Base-by-base conservation (phyloP, 2,888 invertebrate genomes). In the Trilocha varians region DNA sequence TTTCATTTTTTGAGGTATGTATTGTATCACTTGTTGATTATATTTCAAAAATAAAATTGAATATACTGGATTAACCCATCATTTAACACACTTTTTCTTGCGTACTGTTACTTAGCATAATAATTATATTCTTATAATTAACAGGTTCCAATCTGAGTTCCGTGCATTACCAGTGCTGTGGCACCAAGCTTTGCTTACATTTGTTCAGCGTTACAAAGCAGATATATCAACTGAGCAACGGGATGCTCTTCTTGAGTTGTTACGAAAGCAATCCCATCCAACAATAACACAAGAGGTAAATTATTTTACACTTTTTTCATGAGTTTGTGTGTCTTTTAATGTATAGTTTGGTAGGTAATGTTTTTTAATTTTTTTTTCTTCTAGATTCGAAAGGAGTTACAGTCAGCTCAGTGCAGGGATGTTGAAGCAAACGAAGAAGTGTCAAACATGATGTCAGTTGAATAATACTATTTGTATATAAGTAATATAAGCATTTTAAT, bases 171-270 rank as follows among this genome's bases (percentile, higher is more conserved):
- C 99, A 1, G 97, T 99, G 3, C 76, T 99, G 44, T 99, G 99
- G 99, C 98, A 99, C 77, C 99, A 99, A 74, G 91, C 96, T 34
- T 85, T 99, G 33, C 80, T 99, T 41, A 94, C 97, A 4, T 98
- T 99, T 86, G 93, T 93, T 1, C 97, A 99, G 78, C 89, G 97
- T 38, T 99, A 99, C 77, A 98, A 98, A 78, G 91, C 93, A 45
- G 97, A 98, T 71, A 91, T 99, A 50, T 96, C 96, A 33, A 89
- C 91, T 2, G 98, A 99, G 60, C 99, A 99, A 78, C 91, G 92
- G 61, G 95, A 97, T 62, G 91, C 94, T 1, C 77, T 99, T 36
- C 73, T 96, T 38, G 91, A 91, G 50, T 87, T 99, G 34, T 68
- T 98, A 14, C 89, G 90, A 40, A 89, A 89, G 58, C 94, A 97